Conservation (phyloP, 2,888 invertebrate genomes). For the Volucella bombylans region DNA sequence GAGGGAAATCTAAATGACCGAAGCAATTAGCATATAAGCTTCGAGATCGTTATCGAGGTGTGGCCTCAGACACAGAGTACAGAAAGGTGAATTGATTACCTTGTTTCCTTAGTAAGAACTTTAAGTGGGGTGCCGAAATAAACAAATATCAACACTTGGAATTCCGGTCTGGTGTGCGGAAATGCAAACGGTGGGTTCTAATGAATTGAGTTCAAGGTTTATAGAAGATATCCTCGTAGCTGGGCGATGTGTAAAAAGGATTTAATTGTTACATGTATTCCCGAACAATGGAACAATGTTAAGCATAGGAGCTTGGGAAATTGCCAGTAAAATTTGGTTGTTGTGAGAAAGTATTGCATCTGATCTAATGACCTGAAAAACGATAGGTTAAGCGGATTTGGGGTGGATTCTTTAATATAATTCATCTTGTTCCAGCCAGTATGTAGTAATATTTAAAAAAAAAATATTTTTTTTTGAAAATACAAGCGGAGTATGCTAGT, state of each 20-base stretch:
- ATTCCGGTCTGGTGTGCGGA: slow-evolving; percentile 1
- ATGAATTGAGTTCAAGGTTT: slow-evolving; percentile 32
- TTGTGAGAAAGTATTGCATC: too few relatives aligned
- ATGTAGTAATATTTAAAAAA: too few relatives aligned
- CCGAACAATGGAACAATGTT: too few relatives aligned
- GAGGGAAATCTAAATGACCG: slow-evolving; percentile 43
- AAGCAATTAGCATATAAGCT: slow-evolving; percentile 56
- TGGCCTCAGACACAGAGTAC: slow-evolving; percentile 24
- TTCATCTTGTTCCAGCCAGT: too few relatives aligned
- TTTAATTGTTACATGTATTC: slow-evolving; percentile 6
- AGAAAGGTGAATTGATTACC: slow-evolving; percentile 61
- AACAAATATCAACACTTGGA: slow-evolving; percentile 9
- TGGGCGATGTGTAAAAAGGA: neutral
- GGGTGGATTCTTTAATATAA: too few relatives aligned
- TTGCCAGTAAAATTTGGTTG: too few relatives aligned
- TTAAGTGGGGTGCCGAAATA: slow-evolving; percentile 52
- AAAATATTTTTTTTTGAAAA: too few relatives aligned
- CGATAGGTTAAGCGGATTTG: too few relatives aligned
- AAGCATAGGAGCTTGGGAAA: too few relatives aligned
- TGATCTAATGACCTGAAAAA: too few relatives aligned
- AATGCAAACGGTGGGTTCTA: slow-evolving; percentile 28
- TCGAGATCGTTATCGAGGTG: slow-evolving; percentile 49
- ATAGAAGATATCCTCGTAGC: neutral
- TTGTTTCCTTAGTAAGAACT: slow-evolving; percentile 48
- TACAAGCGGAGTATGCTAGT: too few relatives aligned